Evolutionary conservation across 2,113 vertebrate genomes (phyloP), one percentile per base, ranked within the genome.

Genomic region (Pyrgilauda ruficollis): DNA sequence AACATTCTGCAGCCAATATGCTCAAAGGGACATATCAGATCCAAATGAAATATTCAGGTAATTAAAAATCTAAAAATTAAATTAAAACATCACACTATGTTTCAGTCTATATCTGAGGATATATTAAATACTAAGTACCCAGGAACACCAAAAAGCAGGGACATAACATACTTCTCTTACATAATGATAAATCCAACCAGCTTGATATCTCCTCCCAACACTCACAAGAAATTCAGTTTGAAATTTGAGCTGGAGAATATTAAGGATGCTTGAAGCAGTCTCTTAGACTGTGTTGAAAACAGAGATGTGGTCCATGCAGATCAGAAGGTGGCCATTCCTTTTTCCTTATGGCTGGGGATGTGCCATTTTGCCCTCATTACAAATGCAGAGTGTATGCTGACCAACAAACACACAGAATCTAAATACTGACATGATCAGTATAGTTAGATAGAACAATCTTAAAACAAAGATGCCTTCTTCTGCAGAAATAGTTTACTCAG

Each of bases 41-140:
- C 80, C 93, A 97, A 95, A 82, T 35, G 12, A 68, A 95, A 89
- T 39, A 17, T 35, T 79, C 69, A 82, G 41, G 91, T 89, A 96
- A 96, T 95, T 95, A 93, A 87, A 27, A 82, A 23, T 53, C n/a
- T 69, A 75, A 53, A 89, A 89, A 75, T 63, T 15, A 87, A 88
- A 86, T 89, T 75, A 92, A 89, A 90, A 56, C 22, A 68, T 41
- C 0, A 1, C 0, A 26, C 35, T 50, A 27, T 27, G 37, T 44
- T 92, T 73, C 68, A 62, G 33, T 59, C 31, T 52, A 2, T 66
- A 88, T 53, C 50, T 75, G 66, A 94, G 27, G 8, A 72, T 52
- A 44, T 16, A 64, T 10, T 33, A 87, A 90, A 84, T 37, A 28
- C 4, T 72, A 47, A 68, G 41, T 33, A 87, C 9, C 10, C 26